phyloP scores from a whole-genome alignment of 1,140 invertebrate species.

The Drosophila micromelanica region DNA sequence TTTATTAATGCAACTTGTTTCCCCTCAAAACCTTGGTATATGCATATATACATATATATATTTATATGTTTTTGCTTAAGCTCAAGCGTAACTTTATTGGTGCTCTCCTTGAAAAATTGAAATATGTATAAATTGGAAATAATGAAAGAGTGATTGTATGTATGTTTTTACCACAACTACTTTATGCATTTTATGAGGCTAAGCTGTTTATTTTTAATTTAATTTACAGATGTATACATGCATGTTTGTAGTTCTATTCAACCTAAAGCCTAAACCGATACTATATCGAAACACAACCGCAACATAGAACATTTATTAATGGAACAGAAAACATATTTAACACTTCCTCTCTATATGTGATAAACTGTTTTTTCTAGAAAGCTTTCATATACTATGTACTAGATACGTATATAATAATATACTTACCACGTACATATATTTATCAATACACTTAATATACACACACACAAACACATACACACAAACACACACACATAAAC shows the following conservation, averaged over 20 bases:
- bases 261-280: conserved; percentile 30
- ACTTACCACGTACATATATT: conserved; percentile 42
- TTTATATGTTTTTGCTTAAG: conserved; percentile 46
- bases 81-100: conserved; percentile 77
- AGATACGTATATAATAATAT: conserved; percentile 46
- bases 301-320: conserved; percentile 32
- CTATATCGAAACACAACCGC: conserved; percentile 16
- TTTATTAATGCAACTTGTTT: conserved; percentile 64
- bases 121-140: conserved; percentile 38
- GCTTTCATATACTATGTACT: conserved; percentile 65
- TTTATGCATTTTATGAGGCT: conserved; percentile 77
- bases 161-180: conserved; percentile 37
- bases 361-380: conserved; percentile 82
- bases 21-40: conserved; percentile 6
- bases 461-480: conserved; percentile 28
- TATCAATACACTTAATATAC: conserved; percentile 39
- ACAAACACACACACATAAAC: conserved; percentile 20
- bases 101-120: conserved; percentile 59
- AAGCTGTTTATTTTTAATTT: conserved; percentile 63
- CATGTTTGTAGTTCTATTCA: conserved; percentile 25
- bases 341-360: conserved; percentile 82
- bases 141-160: conserved; percentile 22
- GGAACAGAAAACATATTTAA: conserved; percentile 69
- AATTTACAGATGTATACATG: conserved; percentile 41
- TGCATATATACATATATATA: conserved; percentile 3